Base-by-base conservation (phyloP, 2,888 invertebrate species). In the Drosophila kanekoi region DNA sequence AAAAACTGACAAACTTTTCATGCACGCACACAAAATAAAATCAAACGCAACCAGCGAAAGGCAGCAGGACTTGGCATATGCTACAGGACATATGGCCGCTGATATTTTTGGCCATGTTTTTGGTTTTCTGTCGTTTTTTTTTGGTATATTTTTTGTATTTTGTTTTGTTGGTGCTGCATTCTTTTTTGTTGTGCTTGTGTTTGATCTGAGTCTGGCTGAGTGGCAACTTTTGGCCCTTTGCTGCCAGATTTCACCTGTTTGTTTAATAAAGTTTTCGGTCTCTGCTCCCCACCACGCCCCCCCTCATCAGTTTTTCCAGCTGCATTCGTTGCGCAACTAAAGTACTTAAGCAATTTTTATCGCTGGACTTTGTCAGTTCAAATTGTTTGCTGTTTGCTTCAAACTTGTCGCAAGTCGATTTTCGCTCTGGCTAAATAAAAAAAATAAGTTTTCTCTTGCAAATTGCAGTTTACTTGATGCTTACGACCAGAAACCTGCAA, bases 281-380 rank as follows among this genome's bases (percentile, higher is more conserved):
- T 23, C 35, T 37, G n/a, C 8, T 13, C 4, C 11, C 35, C 35
- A 35, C 4, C 4, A 11, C 35, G 28, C 38, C 18, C 52, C 38
- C 18, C 52, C 28, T 52, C 5, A 13, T 18, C 20, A 3, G 18
- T 10, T 47, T 51, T 58, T 54, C 32, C 33, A 40, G 56, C 48
- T 49, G 67, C 61, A 67, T 66, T 66, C 57, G 71, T 52, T 64
- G 71, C 60, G 57, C 69, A 84, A 88, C 77, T 85, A 72, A 88
- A 88, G 83, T 88, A 82, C 86, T 83, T 83, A 82, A 85, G 67
- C 79, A 71, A 83, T 86, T 88, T 83, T 87, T 82, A 88, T 82
- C 86, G 83, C 71, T 54, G 69, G 86, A 82, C 86, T 82, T 82
- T 83, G 82, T 87, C 86, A 85, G 86, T 83, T 85, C 67, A 85